Evolutionary conservation across 1,140 invertebrate species (phyloP).

Genomic region (Pomacea maculata): DNA sequence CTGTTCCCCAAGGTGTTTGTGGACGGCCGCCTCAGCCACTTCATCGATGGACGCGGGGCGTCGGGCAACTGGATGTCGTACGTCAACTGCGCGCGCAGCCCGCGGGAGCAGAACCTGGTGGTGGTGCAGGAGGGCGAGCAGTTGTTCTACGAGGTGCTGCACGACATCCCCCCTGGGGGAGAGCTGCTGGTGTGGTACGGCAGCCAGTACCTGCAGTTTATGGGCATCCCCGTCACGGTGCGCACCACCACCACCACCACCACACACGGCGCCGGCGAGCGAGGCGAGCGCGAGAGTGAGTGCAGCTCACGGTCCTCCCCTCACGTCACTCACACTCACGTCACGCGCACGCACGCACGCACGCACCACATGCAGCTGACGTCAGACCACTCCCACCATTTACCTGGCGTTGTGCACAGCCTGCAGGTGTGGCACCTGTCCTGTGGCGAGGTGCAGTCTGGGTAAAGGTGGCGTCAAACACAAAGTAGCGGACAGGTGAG

Average conservation of each 20-base stretch:
- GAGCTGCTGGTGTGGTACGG: conserved; percentile 66
- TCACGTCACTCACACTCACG: too few species aligned
- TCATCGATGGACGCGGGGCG: conserved; percentile 59
- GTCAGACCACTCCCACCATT: background rate
- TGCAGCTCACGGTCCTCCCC: background rate
- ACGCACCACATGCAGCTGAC: background rate
- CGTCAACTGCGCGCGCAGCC: conserved; percentile 63
- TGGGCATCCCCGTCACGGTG: conserved; percentile 62
- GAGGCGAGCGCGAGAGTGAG: conserved; percentile 46
- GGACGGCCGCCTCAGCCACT: conserved; percentile 63
- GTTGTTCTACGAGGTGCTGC: conserved; percentile 62
- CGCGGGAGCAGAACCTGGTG: conserved; percentile 62
- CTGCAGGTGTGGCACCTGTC: too few species aligned
- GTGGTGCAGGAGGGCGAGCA: conserved; percentile 59
- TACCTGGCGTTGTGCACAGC: background rate
- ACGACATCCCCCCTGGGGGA: conserved; percentile 57
- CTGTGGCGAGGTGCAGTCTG: too few species aligned
- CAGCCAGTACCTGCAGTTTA: conserved; percentile 61
- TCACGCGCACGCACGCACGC: background rate
- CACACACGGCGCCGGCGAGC: conserved; percentile 4
- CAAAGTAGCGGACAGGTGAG: too few species aligned
- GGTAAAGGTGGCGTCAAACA: too few species aligned
- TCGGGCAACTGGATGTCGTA: conserved; percentile 64
- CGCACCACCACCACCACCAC: conserved; percentile 29
- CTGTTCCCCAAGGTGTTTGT: conserved; percentile 55